Evolutionary conservation across 23 tunicate genomes (phyloP).

Genomic region (Pegea sp.): DNA sequence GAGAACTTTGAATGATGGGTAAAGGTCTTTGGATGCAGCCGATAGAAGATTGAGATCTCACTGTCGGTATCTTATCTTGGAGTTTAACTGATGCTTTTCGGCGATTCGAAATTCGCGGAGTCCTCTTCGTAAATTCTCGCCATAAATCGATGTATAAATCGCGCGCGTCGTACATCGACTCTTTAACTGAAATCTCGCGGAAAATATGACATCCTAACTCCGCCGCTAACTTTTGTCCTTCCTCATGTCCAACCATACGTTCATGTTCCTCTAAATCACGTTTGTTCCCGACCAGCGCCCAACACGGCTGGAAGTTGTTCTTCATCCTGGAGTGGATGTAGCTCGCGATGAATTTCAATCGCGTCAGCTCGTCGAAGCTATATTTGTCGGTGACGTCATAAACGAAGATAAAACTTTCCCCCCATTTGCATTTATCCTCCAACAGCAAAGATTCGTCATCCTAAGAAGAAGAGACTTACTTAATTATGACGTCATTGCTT

Average conservation of each 20-base stretch:
- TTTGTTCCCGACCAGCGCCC: slow-evolving; percentile 53
- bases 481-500: neutral
- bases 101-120: too few species aligned
- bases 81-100: too few species aligned
- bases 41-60: too few species aligned
- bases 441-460: slow-evolving; percentile 39
- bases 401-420: slow-evolving; percentile 47
- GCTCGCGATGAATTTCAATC: slow-evolving; percentile 56
- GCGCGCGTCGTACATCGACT: slow-evolving; percentile 38
- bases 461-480: slow-evolving; percentile 7
- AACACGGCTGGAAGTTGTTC: slow-evolving; percentile 33
- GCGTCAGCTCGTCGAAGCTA: slow-evolving; percentile 56
- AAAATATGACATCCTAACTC: slow-evolving; percentile 47
- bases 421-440: slow-evolving; percentile 80
- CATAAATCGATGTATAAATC: slow-evolving; percentile 49
- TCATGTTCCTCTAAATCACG: slow-evolving; percentile 41
- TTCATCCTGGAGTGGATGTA: slow-evolving; percentile 36
- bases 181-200: slow-evolving; percentile 64
- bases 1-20: too few species aligned
- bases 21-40: too few species aligned
- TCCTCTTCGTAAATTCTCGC: slow-evolving; percentile 43
- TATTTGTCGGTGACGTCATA: slow-evolving; percentile 76
- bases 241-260: slow-evolving; percentile 35
- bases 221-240: slow-evolving; percentile 48
- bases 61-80: too few species aligned